Evolutionary conservation across 2,888 invertebrate species (phyloP).

Genomic region (Desoria tigrina): DNA sequence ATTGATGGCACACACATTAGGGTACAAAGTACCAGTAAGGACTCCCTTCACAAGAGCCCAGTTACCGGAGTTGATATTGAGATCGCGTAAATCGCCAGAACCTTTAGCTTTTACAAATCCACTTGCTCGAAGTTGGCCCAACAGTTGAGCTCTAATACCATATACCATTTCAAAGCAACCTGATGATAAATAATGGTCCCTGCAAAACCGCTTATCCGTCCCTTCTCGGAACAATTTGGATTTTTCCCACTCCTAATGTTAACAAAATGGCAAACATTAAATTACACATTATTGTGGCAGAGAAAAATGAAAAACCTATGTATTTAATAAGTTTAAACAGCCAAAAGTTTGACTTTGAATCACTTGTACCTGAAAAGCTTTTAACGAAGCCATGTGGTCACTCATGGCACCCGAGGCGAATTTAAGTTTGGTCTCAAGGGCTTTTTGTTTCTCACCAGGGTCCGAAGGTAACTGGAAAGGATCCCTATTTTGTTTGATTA

Average conservation of each 20-base stretch:
- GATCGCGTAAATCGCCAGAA: slow-evolving; percentile 69
- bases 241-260: slow-evolving; percentile 58
- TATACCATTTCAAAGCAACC: slow-evolving; percentile 88
- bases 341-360: too few species aligned
- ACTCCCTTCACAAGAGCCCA: slow-evolving; percentile 92
- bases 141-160: slow-evolving; percentile 77
- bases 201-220: slow-evolving; percentile 58
- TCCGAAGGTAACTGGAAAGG: slow-evolving; percentile 76
- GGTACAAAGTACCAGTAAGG: slow-evolving; percentile 84
- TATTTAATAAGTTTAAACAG: too few species aligned
- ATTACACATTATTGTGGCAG: too few species aligned
- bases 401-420: slow-evolving; percentile 77
- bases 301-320: too few species aligned
- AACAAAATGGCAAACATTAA: too few species aligned
- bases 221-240: slow-evolving; percentile 54
- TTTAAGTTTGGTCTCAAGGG: slow-evolving; percentile 65
- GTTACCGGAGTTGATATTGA: slow-evolving; percentile 79
- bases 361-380: slow-evolving; percentile 69
- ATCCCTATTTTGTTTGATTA: too few species aligned
- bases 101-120: slow-evolving; percentile 64
- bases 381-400: slow-evolving; percentile 83
- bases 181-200: slow-evolving; percentile 73
- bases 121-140: slow-evolving; percentile 71
- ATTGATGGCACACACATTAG: slow-evolving; percentile 64
- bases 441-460: slow-evolving; percentile 67